A percentile compares a stretch with the other conserved stretches of the same genome.
Evolutionary conservation across 92 coral and sea anemone genomes (phyloP).

Genomic region (Hydrozoanthus gracilis): DNA sequence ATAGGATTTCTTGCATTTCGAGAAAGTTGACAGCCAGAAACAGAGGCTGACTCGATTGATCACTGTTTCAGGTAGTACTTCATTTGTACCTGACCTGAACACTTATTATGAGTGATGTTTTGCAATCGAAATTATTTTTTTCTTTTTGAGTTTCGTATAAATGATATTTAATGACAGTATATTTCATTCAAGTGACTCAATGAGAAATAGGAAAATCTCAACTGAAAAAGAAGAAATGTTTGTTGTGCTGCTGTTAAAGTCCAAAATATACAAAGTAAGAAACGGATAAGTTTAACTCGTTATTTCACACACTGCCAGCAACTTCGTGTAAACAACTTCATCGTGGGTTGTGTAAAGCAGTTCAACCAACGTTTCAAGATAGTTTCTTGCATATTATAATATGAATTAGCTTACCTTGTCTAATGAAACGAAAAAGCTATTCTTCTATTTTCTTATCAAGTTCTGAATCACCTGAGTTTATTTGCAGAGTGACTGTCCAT

Average conservation of each 20-base stretch:
- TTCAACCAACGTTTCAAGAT: background rate
- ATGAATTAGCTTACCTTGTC: slow-evolving; percentile 75
- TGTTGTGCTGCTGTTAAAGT: background rate
- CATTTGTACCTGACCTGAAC: too few relatives aligned
- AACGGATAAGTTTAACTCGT: background rate
- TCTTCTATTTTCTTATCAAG: slow-evolving; percentile 85
- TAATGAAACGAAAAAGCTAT: slow-evolving; percentile 70
- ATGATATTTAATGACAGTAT: too few relatives aligned
- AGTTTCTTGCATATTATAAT: background rate
- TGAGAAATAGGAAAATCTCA: too few relatives aligned
- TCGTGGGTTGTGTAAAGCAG: background rate
- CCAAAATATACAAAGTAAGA: background rate
- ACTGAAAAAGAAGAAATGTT: background rate
- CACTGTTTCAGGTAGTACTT: too few relatives aligned
- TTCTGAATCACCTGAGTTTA: slow-evolving; percentile 77
- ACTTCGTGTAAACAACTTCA: background rate
- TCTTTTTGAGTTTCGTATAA: too few relatives aligned
- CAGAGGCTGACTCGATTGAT: too few relatives aligned
- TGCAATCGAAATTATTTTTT: too few relatives aligned
- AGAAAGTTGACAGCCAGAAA: too few relatives aligned
- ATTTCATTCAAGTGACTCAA: too few relatives aligned
- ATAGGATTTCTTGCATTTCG: too few relatives aligned
- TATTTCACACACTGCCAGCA: background rate
- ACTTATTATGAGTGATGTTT: too few relatives aligned
- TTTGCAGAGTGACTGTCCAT: slow-evolving; percentile 64